Conservation (phyloP, 2,888 invertebrate genomes). For the Limenitis camilla region DNA sequence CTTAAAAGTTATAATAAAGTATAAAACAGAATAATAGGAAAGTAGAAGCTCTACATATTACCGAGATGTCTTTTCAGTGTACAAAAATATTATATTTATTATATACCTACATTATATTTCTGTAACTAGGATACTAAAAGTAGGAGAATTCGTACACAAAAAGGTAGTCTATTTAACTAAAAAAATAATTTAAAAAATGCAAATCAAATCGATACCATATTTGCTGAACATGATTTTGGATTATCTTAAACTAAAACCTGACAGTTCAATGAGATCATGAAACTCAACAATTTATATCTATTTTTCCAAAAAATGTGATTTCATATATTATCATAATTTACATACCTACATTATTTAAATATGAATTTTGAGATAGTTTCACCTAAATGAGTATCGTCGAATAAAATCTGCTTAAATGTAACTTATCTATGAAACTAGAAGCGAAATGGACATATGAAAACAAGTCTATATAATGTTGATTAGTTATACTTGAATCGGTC, state of each 20-base stretch:
- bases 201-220: no score
- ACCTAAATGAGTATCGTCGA: conserved; percentile 2
- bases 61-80: conserved; percentile 55
- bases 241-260: no score
- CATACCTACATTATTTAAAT: background rate
- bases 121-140: conserved; percentile 7
- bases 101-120: conserved; percentile 15
- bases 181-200: no score
- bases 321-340: no score
- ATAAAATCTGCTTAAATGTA: conserved; percentile 6
- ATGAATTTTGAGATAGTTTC: background rate
- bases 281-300: no score
- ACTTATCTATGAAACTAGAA: conserved; percentile 4
- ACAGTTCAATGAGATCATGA: no score
- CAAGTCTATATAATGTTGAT: no score
- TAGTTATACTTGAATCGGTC: no score
- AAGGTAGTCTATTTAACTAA: no score
- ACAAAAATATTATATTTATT: conserved; percentile 58
- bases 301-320: no score
- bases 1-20: conserved; percentile 12
- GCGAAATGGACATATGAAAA: background rate
- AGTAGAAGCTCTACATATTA: conserved; percentile 27
- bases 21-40: conserved; percentile 13
- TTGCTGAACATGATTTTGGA: no score
- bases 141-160: no score